Percentiles rank a stretch among this genome's conserved stretches.
Conservation (phyloP, 2,797 vertebrate genomes). For the Ciconia nigra region DNA sequence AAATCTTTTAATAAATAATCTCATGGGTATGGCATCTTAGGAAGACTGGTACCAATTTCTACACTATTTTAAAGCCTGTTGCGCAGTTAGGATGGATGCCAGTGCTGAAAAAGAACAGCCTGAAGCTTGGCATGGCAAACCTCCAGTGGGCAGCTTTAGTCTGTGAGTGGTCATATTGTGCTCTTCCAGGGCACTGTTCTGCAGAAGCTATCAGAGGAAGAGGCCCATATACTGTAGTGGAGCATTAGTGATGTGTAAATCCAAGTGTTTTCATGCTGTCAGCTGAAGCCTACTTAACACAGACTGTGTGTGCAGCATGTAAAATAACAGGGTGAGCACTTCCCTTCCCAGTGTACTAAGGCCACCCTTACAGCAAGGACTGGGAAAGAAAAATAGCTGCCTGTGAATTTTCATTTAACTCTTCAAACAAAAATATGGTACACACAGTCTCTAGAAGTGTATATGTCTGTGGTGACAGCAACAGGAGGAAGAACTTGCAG, state of each 20-base stretch:
- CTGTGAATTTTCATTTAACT: neutral
- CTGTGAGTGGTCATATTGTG: neutral
- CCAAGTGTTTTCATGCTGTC: neutral
- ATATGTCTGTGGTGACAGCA: neutral
- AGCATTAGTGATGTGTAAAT: neutral
- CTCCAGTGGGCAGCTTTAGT: neutral
- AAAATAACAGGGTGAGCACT: neutral
- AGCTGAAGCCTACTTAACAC: neutral
- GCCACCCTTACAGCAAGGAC: neutral
- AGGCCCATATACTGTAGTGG: neutral
- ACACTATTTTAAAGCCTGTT: neutral
- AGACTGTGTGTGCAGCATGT: neutral
- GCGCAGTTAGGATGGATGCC: neutral
- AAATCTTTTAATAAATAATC: conserved; percentile 14
- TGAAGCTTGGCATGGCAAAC: neutral
- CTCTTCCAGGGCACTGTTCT: neutral
- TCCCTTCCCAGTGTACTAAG: neutral
- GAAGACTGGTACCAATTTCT: neutral
- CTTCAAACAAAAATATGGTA: neutral
- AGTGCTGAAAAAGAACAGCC: neutral
- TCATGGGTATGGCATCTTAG: neutral
- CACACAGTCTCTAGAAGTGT: neutral
- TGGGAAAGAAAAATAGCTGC: neutral
- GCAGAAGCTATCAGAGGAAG: neutral
- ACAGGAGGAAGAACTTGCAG: neutral